Base-by-base conservation (phyloP, 2,797 vertebrate species). In the Lycodopsis pacificus region DNA sequence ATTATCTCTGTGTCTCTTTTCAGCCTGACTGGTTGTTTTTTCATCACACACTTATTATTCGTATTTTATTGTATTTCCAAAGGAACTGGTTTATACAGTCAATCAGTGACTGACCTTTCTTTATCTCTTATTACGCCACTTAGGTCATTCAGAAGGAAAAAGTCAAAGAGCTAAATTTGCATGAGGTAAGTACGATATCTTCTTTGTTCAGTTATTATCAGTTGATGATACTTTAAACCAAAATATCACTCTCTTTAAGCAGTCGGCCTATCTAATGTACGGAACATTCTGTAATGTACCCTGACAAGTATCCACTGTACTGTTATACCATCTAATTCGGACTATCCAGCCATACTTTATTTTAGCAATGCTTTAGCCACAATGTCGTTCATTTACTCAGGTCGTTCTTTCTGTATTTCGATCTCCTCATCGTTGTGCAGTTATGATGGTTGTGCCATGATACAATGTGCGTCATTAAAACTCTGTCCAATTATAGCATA, bases 81-180 rank as follows among this genome's bases (percentile, higher is more conserved):
- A 67, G 4, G 10, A 57, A 40, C n/a, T 66, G 30, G 1, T 76
- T 38, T 34, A 2, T 73, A 2, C 5, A 38, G 30, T 58, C 8
- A 58, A 14, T n/a, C 10, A 30, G 15, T 80, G 61, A 80, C 65
- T 85, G 46, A 73, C 79, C 36, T 36, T 11, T 27, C 2, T 38
- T 75, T 15, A 46, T 88, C 36, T 86, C n/a, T 77, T 22, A 88
- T 85, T 92, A 44, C 70, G 80, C 87, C 62, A 94, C 92, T 36
- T 90, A 99, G 98, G 98, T 99, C 79, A 99, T 99, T 93, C 96
- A 99, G 90, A 99, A 99, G 93, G 98, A 99, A 90, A 99, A 99
- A 89, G 98, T 99, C 88, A 99, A 99, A 96, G 98, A 99, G 88
- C 93, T 99, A 93, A 99, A 99, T 91, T 94, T 99, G 66, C 98